Percentiles rank a stretch among this genome's conserved stretches.
Evolutionary conservation across 2,888 invertebrate species (phyloP).

Genomic region (Parnassius mnemosyne): DNA sequence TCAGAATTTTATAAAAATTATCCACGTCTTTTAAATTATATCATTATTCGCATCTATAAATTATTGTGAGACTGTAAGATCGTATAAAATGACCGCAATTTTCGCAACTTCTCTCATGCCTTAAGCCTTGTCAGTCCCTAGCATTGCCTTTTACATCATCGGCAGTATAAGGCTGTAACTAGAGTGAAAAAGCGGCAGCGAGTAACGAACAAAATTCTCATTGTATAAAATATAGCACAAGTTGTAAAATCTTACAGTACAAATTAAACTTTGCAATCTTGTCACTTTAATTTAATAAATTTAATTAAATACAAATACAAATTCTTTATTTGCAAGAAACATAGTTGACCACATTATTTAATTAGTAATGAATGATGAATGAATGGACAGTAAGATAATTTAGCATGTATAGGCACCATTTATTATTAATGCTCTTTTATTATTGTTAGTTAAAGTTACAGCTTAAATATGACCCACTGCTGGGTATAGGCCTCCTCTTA

Average conservation of each 20-base stretch:
- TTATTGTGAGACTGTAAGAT: neutral
- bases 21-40: no score
- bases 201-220: constrained; percentile 6
- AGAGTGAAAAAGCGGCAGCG: neutral
- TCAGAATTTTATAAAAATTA: no score
- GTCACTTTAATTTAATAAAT: neutral
- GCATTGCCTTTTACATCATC: constrained; percentile 14
- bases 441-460: no score
- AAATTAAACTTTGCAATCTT: constrained; percentile 7
- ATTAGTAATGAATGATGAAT: no score
- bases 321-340: no score
- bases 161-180: neutral
- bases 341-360: no score
- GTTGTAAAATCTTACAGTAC: neutral
- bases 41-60: no score
- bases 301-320: no score
- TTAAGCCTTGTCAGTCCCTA: constrained; percentile 25
- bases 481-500: no score
- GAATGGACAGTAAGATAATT: no score
- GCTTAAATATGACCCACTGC: no score
- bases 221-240: neutral
- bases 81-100: constrained; percentile 16
- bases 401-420: no score
- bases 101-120: constrained; percentile 18
- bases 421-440: neutral